Evolutionary conservation across 2,797 vertebrate species (phyloP).

Genomic region (Peromyscus nudipes): DNA sequence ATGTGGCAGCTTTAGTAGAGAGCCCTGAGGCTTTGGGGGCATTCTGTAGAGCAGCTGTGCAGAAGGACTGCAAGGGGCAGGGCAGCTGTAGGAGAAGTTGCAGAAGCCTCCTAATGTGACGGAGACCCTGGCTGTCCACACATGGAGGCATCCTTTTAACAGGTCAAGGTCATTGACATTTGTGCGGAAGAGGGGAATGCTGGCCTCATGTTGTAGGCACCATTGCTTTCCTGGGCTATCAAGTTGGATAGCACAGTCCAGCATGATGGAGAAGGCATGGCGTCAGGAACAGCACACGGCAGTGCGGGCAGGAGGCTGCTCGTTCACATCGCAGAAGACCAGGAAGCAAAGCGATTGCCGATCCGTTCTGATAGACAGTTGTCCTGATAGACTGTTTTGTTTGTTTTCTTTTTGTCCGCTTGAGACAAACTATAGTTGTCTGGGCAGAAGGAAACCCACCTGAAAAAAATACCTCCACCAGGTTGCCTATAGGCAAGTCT

Average conservation of each 20-base stretch:
- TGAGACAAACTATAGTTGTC: not conserved
- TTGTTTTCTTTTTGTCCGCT: not conserved
- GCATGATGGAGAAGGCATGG: not conserved
- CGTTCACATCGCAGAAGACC: not conserved
- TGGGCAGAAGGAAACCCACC: not conserved
- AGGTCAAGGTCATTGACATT: not conserved
- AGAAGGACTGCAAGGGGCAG: not conserved
- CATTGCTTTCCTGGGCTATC: not conserved
- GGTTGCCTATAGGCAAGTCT: not conserved
- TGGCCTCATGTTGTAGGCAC: too few relatives aligned
- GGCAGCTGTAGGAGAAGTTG: not conserved
- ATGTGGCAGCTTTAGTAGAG: not conserved
- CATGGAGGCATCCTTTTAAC: not conserved
- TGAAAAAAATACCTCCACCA: not conserved
- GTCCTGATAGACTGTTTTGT: not conserved
- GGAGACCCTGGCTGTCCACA: not conserved
- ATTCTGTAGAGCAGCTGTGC: not conserved
- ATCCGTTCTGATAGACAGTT: not conserved
- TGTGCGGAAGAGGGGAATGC: not conserved
- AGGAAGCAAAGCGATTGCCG: not conserved
- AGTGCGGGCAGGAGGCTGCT: not conserved
- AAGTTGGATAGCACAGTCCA: not conserved
- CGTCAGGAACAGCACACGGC: too few relatives aligned
- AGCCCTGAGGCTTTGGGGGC: not conserved
- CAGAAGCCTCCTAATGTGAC: not conserved